phyloP scores from a whole-genome alignment of 2,888 invertebrate species.

The Magallana nippona region DNA sequence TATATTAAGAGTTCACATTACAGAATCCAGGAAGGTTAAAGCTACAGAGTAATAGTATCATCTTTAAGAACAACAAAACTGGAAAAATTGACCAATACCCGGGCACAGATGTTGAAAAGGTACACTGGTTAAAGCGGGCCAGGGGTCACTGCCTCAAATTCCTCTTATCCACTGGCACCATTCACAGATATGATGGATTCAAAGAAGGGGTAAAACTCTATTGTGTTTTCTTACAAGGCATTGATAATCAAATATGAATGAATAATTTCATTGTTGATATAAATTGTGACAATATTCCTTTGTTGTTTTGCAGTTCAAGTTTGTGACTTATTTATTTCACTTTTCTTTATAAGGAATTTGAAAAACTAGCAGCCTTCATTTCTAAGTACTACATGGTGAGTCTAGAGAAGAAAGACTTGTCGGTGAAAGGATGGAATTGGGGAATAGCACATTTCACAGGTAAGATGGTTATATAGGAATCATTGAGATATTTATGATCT shows the following conservation, averaged over 20 bases:
- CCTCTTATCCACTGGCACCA: slow-evolving; percentile 92
- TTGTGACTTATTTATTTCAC: background rate
- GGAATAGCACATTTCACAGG: slow-evolving; percentile 96
- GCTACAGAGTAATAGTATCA: slow-evolving; percentile 92
- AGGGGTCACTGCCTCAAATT: slow-evolving; percentile 94
- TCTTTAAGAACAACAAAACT: slow-evolving; percentile 97
- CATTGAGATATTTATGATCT: no score
- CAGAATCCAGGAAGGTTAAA: slow-evolving; percentile 95
- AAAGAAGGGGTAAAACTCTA: slow-evolving; percentile 87
- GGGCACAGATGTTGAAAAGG: slow-evolving; percentile 91
- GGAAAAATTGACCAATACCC: slow-evolving; percentile 96
- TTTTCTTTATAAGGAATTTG: slow-evolving; percentile 87
- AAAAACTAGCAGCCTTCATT: slow-evolving; percentile 94
- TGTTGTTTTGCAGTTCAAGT: no score
- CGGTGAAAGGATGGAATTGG: slow-evolving; percentile 99
- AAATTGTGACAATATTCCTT: no score
- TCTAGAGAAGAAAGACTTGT: slow-evolving; percentile 94
- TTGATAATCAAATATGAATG: no score
- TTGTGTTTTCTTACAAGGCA: background rate
- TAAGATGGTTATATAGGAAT: slow-evolving; percentile 50
- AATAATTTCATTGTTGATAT: no score
- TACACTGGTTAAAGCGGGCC: slow-evolving; percentile 95
- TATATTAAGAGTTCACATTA: no score
- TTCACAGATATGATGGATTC: slow-evolving; percentile 96
- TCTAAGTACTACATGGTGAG: slow-evolving; percentile 87